Conservation (phyloP, 1,140 invertebrate species). For the Meloidogyne hapla region DNA sequence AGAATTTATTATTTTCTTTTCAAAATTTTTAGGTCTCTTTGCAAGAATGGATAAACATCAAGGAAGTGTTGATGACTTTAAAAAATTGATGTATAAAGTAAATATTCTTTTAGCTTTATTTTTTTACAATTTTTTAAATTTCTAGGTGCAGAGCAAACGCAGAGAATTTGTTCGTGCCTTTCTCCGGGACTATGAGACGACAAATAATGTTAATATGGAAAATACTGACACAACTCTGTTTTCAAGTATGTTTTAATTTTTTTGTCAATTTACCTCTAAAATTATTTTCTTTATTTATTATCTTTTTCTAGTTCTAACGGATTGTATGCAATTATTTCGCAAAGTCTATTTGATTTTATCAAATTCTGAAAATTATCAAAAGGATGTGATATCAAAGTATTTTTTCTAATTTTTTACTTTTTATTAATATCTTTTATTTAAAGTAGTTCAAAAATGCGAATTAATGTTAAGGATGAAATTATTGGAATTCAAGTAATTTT, state of each 20-base stretch:
- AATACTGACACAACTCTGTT: neutral
- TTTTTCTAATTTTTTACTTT: neutral
- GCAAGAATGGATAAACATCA: constrained; percentile 19
- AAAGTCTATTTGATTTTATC: constrained; percentile 40
- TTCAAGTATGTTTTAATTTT: neutral
- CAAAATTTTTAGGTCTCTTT: constrained; percentile 11
- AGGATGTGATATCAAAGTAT: constrained; percentile 46
- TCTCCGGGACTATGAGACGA: neutral
- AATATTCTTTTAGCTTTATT: too few relatives aligned
- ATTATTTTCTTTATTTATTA: neutral
- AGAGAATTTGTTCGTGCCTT: constrained; percentile 32
- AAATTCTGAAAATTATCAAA: constrained; percentile 40
- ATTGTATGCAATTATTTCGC: constrained; percentile 31
- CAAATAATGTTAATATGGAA: neutral
- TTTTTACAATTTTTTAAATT: too few relatives aligned
- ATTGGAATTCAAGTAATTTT: constrained; percentile 41
- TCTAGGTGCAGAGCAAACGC: constrained; percentile 37
- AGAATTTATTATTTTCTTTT: neutral
- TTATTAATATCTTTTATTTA: constrained; percentile 8
- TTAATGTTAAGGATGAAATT: constrained; percentile 53
- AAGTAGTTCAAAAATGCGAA: constrained; percentile 33
- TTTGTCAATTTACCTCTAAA: neutral
- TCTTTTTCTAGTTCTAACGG: neutral
- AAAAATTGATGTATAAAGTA: constrained; percentile 47
- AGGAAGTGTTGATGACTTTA: constrained; percentile 44